Percentiles rank a stretch among this genome's conserved stretches.
Conservation (phyloP, 2,888 invertebrate genomes). For the Ariolimax columbianus region DNA sequence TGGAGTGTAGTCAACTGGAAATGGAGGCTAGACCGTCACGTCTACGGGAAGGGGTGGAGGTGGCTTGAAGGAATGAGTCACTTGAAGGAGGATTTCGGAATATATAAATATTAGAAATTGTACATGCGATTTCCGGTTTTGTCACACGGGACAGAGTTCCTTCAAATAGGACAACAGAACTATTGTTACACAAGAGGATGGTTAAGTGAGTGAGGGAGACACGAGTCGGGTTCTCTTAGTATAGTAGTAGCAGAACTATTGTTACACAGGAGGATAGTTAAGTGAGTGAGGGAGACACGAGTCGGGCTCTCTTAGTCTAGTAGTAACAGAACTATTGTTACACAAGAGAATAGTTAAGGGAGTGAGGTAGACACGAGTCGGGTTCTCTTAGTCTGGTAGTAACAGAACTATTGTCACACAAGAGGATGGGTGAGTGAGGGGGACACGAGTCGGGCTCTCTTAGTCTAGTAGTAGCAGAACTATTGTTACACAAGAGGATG, state of each 20-base stretch:
- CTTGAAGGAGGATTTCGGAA: background rate
- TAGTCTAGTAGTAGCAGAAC: background rate
- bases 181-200: background rate
- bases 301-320: background rate
- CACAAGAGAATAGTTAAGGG: background rate
- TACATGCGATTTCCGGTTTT: background rate
- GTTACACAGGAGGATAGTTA: background rate
- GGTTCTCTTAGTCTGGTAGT: too few relatives aligned
- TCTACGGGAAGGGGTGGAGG: slow-evolving; percentile 28
- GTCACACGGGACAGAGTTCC: slow-evolving; percentile 25
- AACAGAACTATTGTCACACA: background rate
- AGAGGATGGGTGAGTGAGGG: background rate
- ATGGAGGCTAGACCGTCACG: slow-evolving; percentile 24
- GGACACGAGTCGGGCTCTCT: slow-evolving; percentile 11
- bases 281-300: background rate
- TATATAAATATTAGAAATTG: slow-evolving; percentile 18
- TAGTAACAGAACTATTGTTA: background rate
- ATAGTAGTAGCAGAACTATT: background rate
- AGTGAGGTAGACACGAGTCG: background rate
- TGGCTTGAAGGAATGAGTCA: slow-evolving; percentile 17
- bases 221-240: background rate
- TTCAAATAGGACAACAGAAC: background rate
- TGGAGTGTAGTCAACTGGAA: slow-evolving; percentile 32
- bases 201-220: background rate
- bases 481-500: background rate